phyloP scores from a whole-genome alignment of 2,797 vertebrate species.

The Pyrocephalus nanus region DNA sequence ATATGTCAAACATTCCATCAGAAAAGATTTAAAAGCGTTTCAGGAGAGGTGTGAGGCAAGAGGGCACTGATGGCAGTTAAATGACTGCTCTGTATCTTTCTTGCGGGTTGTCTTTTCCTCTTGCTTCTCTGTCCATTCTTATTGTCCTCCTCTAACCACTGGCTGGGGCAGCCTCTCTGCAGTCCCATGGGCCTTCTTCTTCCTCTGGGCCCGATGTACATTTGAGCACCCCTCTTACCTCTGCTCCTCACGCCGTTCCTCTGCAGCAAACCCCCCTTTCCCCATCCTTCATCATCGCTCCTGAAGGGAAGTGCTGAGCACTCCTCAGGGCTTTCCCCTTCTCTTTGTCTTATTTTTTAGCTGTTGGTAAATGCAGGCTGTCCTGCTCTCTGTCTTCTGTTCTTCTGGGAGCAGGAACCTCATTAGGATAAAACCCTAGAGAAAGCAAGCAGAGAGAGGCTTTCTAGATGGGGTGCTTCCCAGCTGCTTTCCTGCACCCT shows the following conservation, averaged over 20 bases:
- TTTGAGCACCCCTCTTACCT: not conserved
- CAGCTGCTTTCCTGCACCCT: not conserved
- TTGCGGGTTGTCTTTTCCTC: not conserved
- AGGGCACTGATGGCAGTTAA: conserved; percentile 9
- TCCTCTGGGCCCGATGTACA: fast-evolving
- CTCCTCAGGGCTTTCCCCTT: not conserved
- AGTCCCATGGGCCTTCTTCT: not conserved
- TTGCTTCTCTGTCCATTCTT: not conserved
- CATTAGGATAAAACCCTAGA: not conserved
- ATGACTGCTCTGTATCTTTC: not conserved
- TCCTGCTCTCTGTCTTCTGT: not conserved
- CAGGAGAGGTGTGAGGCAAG: conserved; percentile 18
- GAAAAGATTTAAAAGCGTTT: conserved; percentile 30
- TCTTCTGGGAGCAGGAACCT: not conserved
- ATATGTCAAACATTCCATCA: conserved; percentile 64
- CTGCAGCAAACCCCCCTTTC: not conserved
- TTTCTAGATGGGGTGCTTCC: not conserved
- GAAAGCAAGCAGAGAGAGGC: not conserved
- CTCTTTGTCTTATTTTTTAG: not conserved
- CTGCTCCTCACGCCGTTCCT: not conserved
- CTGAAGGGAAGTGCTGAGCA: fast-evolving
- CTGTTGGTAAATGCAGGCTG: not conserved
- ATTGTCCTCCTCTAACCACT: not conserved
- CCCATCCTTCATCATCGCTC: not conserved
- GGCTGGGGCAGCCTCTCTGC: not conserved